phyloP scores from a whole-genome alignment of 2,888 invertebrate species.

The Pterostichus madidus region DNA sequence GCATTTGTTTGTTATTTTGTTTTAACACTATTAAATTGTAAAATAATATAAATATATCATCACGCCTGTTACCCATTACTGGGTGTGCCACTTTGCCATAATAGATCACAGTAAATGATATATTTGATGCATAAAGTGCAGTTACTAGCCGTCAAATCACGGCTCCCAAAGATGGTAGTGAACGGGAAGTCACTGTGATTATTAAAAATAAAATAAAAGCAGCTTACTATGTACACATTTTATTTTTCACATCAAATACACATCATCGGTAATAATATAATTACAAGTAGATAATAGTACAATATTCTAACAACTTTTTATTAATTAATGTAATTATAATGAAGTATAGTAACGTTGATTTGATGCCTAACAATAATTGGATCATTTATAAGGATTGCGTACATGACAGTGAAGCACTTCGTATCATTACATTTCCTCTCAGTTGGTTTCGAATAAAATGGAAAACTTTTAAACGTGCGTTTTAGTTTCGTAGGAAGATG shows the following conservation, averaged over 20 bases:
- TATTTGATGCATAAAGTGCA: too few species aligned
- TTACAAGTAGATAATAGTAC: conserved; percentile 9
- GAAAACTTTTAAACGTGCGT: conserved; percentile 23
- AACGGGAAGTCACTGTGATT: too few species aligned
- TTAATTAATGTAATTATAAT: conserved; percentile 43
- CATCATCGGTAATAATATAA: conserved; percentile 51
- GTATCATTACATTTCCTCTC: neutral
- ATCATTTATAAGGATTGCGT: conserved; percentile 16
- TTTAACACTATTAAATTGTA: too few species aligned
- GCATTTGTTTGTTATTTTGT: too few species aligned
- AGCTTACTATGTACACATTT: conserved; percentile 59
- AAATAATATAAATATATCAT: too few species aligned
- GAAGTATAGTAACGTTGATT: conserved; percentile 24
- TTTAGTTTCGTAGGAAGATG: conserved; percentile 32
- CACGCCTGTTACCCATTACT: too few species aligned
- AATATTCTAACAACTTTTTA: neutral
- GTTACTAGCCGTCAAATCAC: too few species aligned
- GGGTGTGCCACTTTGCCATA: too few species aligned
- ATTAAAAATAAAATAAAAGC: too few species aligned
- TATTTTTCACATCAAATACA: conserved; percentile 65
- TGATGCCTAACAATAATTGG: conserved; percentile 26
- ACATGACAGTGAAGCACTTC: conserved; percentile 44
- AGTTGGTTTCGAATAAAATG: conserved; percentile 1
- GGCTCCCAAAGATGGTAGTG: too few species aligned
- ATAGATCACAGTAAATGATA: too few species aligned